These are phyloP conservation scores for Synanthedon myopaeformis DNA, from an alignment of 2,888 invertebrate species.

Conservation along the genomic window DNA sequence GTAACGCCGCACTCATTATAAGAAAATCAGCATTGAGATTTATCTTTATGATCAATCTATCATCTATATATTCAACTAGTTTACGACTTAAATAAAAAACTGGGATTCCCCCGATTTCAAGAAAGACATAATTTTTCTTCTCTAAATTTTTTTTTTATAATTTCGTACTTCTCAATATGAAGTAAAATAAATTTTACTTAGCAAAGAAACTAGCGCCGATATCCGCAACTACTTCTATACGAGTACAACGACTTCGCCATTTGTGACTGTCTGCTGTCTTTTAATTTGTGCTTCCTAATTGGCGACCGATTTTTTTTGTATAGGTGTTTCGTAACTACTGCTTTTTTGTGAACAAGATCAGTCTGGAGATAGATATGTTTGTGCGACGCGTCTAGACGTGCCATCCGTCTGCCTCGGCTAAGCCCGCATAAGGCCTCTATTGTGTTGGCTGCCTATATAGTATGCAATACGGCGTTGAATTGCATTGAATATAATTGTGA, in stretches of 20 bases:
- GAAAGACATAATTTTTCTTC: no score
- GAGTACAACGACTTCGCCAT: background rate
- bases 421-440: conserved; percentile 7
- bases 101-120: no score
- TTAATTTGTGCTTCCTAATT: conserved; percentile 30
- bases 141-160: no score
- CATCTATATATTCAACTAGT: no score
- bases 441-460: conserved; percentile 25
- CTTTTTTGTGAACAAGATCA: conserved; percentile 40
- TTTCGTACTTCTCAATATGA: no score
- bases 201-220: no score
- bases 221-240: background rate
- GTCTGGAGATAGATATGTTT: conserved; percentile 44
- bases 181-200: no score
- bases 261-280: conserved; percentile 7
- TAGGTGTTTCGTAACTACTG: conserved; percentile 23
- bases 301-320: conserved; percentile 25
- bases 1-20: no score
- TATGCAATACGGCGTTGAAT: conserved; percentile 24
- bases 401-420: conserved; percentile 34
- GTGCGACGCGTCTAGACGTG: conserved; percentile 49
- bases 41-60: no score
- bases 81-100: no score
- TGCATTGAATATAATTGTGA: conserved; percentile 29
- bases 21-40: no score